phyloP scores from a whole-genome alignment of 64 coral and sea anemone species.

The Platygyra sinensis region DNA sequence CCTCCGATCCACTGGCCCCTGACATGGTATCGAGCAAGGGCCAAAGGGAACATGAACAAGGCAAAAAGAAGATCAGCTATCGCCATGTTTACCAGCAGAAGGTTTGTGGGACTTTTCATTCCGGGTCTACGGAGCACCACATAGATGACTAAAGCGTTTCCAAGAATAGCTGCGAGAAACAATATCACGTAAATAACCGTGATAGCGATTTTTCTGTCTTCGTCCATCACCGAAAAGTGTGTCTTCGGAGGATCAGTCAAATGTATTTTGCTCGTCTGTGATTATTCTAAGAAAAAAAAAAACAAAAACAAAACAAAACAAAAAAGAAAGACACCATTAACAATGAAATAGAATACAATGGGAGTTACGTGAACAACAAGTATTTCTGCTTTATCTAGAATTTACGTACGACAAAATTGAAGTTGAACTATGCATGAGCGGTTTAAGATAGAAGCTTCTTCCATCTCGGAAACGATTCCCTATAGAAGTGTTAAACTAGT shows the following conservation, averaged over 20 bases:
- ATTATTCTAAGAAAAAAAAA: too few species aligned
- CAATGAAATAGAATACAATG: too few species aligned
- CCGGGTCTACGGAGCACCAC: not conserved
- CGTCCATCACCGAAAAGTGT: not conserved
- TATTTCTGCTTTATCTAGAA: too few species aligned
- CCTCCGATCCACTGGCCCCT: not conserved
- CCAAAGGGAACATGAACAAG: not conserved
- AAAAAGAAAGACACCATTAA: too few species aligned
- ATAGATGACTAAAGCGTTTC: not conserved
- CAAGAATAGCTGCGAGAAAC: not conserved
- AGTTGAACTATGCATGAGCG: too few species aligned
- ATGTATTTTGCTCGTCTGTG: too few species aligned
- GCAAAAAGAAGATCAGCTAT: not conserved
- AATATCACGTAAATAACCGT: not conserved
- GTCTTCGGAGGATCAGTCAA: not conserved
- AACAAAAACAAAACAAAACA: too few species aligned
- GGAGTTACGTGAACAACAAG: too few species aligned
- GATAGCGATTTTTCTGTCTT: not conserved
- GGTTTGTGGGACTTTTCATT: not conserved
- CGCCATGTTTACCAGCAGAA: not conserved
- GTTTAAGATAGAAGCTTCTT: too few species aligned
- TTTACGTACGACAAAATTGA: too few species aligned
- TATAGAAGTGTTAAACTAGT: too few species aligned
- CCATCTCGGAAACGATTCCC: too few species aligned
- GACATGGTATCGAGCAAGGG: not conserved